Evolutionary conservation across 2,888 invertebrate species (phyloP).

Genomic region (Pinctada fucata): DNA sequence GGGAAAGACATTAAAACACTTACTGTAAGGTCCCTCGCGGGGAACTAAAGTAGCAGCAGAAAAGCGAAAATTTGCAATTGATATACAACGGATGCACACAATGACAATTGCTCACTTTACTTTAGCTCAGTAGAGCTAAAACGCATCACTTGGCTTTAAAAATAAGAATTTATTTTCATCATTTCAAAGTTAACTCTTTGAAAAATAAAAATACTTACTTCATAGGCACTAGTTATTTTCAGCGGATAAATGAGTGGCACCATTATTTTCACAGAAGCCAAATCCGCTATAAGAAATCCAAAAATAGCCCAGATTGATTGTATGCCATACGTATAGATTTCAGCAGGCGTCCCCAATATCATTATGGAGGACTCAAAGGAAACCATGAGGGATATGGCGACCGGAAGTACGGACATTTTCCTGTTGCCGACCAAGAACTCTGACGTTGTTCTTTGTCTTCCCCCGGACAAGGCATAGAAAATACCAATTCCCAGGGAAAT

Average conservation of each 20-base stretch:
- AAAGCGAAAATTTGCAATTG: too few relatives aligned
- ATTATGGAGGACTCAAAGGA: slow-evolving; percentile 63
- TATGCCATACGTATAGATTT: slow-evolving; percentile 56
- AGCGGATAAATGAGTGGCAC: slow-evolving; percentile 56
- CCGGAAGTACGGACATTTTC: slow-evolving; percentile 35
- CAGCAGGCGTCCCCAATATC: slow-evolving; percentile 61
- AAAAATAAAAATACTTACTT: slow-evolving; percentile 38
- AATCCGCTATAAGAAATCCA: slow-evolving; percentile 45
- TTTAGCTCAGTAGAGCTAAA: too few relatives aligned
- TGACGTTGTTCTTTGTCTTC: slow-evolving; percentile 32
- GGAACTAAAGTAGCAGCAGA: too few relatives aligned
- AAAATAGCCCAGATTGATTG: slow-evolving; percentile 40
- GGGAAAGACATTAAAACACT: too few relatives aligned
- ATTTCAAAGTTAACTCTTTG: too few relatives aligned
- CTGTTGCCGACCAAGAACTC: slow-evolving; percentile 40
- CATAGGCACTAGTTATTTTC: slow-evolving; percentile 57
- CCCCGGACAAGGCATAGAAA: slow-evolving; percentile 37
- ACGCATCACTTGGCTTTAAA: too few relatives aligned
- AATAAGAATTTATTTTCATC: too few relatives aligned
- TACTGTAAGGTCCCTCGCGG: too few relatives aligned
- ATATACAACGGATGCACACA: too few relatives aligned
- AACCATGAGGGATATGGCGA: slow-evolving; percentile 45
- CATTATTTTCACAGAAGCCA: slow-evolving; percentile 46
- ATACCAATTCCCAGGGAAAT: slow-evolving; percentile 38
- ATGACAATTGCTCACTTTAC: too few relatives aligned